Evolutionary conservation across 2,113 vertebrate species (phyloP).

Genomic region (Passerina amoena): DNA sequence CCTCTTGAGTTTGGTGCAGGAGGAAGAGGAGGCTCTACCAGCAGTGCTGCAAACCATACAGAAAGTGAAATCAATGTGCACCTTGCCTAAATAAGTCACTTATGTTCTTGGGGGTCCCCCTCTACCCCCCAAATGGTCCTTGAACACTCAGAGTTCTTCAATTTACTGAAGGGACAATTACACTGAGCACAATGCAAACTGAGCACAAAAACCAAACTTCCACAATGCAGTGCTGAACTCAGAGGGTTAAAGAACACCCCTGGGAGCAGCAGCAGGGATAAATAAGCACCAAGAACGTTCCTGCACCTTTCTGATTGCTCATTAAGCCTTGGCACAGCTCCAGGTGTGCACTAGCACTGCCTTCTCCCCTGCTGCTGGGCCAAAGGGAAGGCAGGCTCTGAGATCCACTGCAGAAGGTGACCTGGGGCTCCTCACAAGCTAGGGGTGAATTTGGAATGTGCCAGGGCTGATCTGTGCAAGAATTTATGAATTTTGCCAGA

Average conservation of each 20-base stretch:
- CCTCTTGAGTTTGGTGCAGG: neutral
- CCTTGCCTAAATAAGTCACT: constrained; percentile 25
- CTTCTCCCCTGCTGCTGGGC: neutral
- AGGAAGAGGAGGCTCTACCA: neutral
- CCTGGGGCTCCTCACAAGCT: neutral
- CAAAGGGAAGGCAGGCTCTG: too few relatives aligned
- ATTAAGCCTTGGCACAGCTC: constrained; percentile 36
- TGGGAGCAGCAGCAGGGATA: constrained; percentile 14
- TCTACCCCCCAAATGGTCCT: neutral
- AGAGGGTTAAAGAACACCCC: constrained; percentile 2
- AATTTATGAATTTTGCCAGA: neutral
- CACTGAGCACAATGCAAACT: neutral
- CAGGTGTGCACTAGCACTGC: constrained; percentile 27
- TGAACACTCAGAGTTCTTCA: constrained; percentile 16
- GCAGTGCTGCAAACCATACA: neutral
- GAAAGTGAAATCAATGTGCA: constrained; percentile 40
- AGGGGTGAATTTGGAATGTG: neutral
- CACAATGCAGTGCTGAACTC: constrained; percentile 16
- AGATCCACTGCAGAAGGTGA: neutral
- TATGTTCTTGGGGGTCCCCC: neutral
- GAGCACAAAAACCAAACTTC: constrained; percentile 20
- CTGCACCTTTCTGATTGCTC: constrained; percentile 52
- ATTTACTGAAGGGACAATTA: constrained; percentile 44
- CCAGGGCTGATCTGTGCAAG: neutral
- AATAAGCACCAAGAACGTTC: constrained; percentile 10